Base-by-base conservation (phyloP, 2,113 vertebrate species). In the Myrmecobius fasciatus region DNA sequence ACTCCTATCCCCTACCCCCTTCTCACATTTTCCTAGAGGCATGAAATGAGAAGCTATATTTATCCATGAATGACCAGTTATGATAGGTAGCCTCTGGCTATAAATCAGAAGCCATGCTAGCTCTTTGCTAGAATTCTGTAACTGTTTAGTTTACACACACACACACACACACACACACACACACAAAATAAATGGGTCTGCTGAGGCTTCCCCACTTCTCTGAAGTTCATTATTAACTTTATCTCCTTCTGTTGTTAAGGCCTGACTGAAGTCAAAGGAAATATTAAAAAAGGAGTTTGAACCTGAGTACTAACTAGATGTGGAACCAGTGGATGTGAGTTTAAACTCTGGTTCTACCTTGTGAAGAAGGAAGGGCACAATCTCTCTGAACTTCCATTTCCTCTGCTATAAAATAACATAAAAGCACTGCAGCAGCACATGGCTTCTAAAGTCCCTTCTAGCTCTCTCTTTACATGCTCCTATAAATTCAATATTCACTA, bases 271-370 rank as follows among this genome's bases (percentile, higher is more conserved):
- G 94, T 92, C 22, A 88, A 83, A 53, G 0, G 0, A 75, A 75
- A 48, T 1, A 0, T 51, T 8, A 26, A 75, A 53, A 10, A 11
- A 11, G 43, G 47, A 53, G 93, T 24, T 75, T 48, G 36, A 92
- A 92, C 48, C 95, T 94, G 67, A 43, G 4, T 6, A 91, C 60
- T 94, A 91, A 89, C 51, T 93, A 60, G 95, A 95, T 56, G 94
- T 89, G 60, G 22, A 31, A 25, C 60, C 60, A 75, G 4, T 36
- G 11, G 14, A n/a, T 75, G 14, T 75, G 14, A 4, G 17, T n/a
- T n/a, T 6, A 75, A 75, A 75, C 31, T 75, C 14, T n/a, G 60
- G 36, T 75, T 75, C 60, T 67, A 3, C 60, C 36, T 20, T 7
- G 12, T 75, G 60, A 75, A n/a, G 4, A 75, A 75, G 60, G 60